A percentile compares a stretch with the other conserved stretches of the same genome.
Conservation (phyloP, 2,113 vertebrate species). For the Hypocryptadius cinnamomeus region DNA sequence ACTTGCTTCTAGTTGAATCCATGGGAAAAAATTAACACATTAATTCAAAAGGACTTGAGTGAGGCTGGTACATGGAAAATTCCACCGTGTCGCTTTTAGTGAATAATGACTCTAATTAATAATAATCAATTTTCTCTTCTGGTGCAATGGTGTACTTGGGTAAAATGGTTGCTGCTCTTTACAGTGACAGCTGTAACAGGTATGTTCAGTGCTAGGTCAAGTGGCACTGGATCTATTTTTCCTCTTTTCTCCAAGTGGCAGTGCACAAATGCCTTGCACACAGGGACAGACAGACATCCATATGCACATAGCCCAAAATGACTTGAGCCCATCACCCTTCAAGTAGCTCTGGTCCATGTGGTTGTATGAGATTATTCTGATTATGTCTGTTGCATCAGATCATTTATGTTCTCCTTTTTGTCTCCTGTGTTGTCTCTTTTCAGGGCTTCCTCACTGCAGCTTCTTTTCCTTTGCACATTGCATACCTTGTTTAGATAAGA, state of each 20-base stretch:
- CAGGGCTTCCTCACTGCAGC: background rate
- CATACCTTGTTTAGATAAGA: background rate
- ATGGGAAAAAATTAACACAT: background rate
- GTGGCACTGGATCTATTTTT: background rate
- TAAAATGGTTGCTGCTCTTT: background rate
- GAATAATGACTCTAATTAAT: background rate
- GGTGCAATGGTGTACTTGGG: background rate
- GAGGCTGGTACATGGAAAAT: background rate
- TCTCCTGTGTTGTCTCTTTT: background rate
- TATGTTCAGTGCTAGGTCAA: background rate
- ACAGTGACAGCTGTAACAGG: background rate
- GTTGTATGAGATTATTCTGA: background rate
- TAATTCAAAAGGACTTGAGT: background rate
- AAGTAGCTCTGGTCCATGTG: background rate
- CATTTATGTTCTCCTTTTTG: background rate
- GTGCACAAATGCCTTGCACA: background rate
- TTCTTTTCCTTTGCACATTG: background rate
- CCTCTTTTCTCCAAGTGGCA: background rate
- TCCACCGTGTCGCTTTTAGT: background rate
- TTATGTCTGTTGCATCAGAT: background rate
- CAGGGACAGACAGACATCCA: background rate
- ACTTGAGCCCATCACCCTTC: background rate
- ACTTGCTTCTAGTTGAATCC: background rate
- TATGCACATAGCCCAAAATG: fast-evolving
- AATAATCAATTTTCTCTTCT: background rate